phyloP scores from a whole-genome alignment of 2,113 vertebrate genomes.

The Carassius carassius region DNA sequence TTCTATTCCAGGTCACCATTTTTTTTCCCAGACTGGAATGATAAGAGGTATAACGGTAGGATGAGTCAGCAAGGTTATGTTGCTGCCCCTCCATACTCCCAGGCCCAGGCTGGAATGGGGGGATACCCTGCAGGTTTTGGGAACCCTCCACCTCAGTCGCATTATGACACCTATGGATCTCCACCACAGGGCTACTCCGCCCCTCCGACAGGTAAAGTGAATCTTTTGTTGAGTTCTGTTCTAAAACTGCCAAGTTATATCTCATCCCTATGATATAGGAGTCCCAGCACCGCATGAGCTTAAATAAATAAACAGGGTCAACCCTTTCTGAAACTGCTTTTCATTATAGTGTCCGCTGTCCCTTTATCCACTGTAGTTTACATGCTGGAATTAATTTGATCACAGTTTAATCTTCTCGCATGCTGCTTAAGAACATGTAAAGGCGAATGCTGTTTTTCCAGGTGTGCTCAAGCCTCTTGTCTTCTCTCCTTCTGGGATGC shows the following conservation, averaged over 20 bases:
- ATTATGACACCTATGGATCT: slow-evolving; percentile 84
- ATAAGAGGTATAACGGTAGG: slow-evolving; percentile 61
- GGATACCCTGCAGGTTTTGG: slow-evolving; percentile 81
- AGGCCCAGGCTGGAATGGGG: slow-evolving; percentile 87
- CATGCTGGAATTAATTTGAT: not conserved
- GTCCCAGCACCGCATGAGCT: not conserved
- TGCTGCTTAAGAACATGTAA: not conserved
- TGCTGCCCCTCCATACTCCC: slow-evolving; percentile 87
- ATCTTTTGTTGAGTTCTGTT: not conserved
- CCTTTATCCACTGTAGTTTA: not conserved
- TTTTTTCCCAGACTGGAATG: slow-evolving; percentile 67
- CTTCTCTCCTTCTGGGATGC: slow-evolving; percentile 66
- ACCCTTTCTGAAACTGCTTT: not conserved
- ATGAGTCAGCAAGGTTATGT: slow-evolving; percentile 98
- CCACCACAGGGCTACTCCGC: slow-evolving; percentile 69
- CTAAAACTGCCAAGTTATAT: slow-evolving; percentile 20
- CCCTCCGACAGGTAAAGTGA: slow-evolving; percentile 78
- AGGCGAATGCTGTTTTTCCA: slow-evolving; percentile 60
- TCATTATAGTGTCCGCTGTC: not conserved
- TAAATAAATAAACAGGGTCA: not conserved
- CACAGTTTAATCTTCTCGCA: not conserved
- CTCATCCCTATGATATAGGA: slow-evolving; percentile 17
- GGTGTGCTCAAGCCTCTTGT: slow-evolving; percentile 79
- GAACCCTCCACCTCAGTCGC: slow-evolving; percentile 71
- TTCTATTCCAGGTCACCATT: slow-evolving; percentile 43